These are phyloP conservation scores for Balaenoptera acutorostrata DNA, from an alignment of 2,113 vertebrate genomes.

Conservation along the genomic window DNA sequence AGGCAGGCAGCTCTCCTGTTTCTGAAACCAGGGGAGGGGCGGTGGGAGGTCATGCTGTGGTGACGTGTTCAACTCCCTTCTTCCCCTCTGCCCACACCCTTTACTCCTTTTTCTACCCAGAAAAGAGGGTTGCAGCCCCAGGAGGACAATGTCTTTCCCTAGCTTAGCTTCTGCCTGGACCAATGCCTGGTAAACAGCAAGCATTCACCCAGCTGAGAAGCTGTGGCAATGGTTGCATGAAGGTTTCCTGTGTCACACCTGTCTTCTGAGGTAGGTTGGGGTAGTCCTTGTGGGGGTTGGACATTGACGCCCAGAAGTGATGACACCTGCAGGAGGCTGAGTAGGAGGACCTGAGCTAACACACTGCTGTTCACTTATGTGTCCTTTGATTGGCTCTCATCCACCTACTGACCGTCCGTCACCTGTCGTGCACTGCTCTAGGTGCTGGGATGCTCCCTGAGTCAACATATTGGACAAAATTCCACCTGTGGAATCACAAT, in stretches of 20 bases:
- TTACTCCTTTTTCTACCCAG: not conserved
- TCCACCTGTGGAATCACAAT: not conserved
- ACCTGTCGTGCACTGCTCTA: rapidly evolving
- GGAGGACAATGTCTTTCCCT: not conserved
- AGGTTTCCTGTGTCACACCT: constrained; percentile 52
- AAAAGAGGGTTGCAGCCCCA: constrained; percentile 45
- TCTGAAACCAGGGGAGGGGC: not conserved
- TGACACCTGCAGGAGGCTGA: not conserved
- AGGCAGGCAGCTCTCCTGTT: not conserved
- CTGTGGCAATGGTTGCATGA: constrained; percentile 61
- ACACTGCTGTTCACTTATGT: rapidly evolving
- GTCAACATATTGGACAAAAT: not conserved
- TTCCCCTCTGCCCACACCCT: not conserved
- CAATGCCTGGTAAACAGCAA: constrained; percentile 48
- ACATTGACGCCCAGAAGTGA: too few relatives aligned
- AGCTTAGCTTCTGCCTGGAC: constrained; percentile 31
- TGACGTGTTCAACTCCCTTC: rapidly evolving
- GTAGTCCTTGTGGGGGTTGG: not conserved
- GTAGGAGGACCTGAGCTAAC: not conserved
- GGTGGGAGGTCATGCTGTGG: not conserved
- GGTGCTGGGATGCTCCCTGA: not conserved
- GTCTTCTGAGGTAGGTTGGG: constrained; percentile 29
- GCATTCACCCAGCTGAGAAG: not conserved
- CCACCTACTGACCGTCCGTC: too few relatives aligned
- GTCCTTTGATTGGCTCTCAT: not conserved